A percentile compares a stretch with the other conserved stretches of the same genome.
Conservation (phyloP, 2,113 vertebrate genomes). For the Syngnathus scovelli region DNA sequence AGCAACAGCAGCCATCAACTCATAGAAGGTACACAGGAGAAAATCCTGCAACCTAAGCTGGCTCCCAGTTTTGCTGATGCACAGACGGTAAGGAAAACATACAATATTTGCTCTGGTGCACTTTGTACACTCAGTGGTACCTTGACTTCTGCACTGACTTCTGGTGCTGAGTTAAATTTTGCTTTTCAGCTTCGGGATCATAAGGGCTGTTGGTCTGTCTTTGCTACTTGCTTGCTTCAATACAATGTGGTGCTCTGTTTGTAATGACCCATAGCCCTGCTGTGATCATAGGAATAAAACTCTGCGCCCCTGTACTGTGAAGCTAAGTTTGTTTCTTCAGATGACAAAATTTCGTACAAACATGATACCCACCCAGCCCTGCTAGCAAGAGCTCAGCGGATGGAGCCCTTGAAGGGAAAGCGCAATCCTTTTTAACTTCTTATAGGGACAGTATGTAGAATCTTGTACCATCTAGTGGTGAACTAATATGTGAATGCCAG, state of each 20-base stretch:
- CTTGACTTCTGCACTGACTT: not conserved
- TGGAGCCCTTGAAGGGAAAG: not conserved
- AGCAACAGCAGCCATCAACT: conserved; percentile 82
- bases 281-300: not conserved
- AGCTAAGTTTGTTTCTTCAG: not conserved
- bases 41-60: conserved; percentile 77
- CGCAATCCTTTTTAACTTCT: not conserved
- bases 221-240: not conserved
- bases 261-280: not conserved
- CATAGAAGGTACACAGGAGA: conserved; percentile 77
- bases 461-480: too few relatives aligned
- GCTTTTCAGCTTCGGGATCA: not conserved
- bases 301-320: too few relatives aligned
- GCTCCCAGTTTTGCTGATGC: conserved; percentile 75
- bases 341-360: not conserved
- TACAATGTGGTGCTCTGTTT: not conserved
- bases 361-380: not conserved
- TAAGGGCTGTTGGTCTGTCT: not conserved
- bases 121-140: not conserved
- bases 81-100: conserved; percentile 65
- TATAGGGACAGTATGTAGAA: not conserved
- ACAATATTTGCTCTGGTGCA: not conserved
- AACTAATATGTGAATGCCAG: too few relatives aligned
- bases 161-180: not conserved
- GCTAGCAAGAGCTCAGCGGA: not conserved